Base-by-base conservation (phyloP, 2,113 vertebrate species). In the Scolopax mira region DNA sequence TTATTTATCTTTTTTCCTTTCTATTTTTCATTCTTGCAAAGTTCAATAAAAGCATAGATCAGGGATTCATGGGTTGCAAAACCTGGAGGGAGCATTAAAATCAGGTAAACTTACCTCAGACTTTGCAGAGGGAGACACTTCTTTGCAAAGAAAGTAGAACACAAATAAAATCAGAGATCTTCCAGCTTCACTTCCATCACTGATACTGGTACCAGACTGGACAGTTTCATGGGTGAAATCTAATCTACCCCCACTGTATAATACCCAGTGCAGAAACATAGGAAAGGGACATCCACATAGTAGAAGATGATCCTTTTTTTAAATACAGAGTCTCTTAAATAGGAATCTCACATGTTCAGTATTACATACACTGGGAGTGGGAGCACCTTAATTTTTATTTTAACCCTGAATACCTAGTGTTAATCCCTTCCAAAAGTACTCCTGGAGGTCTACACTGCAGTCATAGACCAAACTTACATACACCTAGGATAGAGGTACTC, bases 401-500 rank as follows among this genome's bases (percentile, higher is more conserved):
- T 46, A 60, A 33, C 54, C 14, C 10, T 41, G 10, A 9, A 15
- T 22, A 30, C 1, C 9, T 15, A 0, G 13, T 72, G 39, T 8
- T 1, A 1, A 8, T 6, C 12, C 18, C 2, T 71, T 69, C 31
- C 22, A 54, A 85, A 79, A 54, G 6, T 33, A 7, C 42, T 83
- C 37, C 21, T 72, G 33, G 11, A 67, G 7, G 31, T 41, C 37
- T 83, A 6, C 52, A n/a, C 1, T 33, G 33, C 54, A 74, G 35
- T 4, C 60, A 11, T 71, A 54, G 39, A n/a, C 13, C 23, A 80
- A 48, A 62, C 4, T 62, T 73, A 3, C 18, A n/a, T 12, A 35
- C 4, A 51, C 3, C 4, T 19, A 60, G 8, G 3, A 5, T 2
- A 70, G 19, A 5, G 3, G 4, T 42, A 17, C 2, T 52, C 23